These are phyloP conservation scores for Drosophila navojoa DNA, from an alignment of 1,140 invertebrate genomes.

Conservation along the genomic window DNA sequence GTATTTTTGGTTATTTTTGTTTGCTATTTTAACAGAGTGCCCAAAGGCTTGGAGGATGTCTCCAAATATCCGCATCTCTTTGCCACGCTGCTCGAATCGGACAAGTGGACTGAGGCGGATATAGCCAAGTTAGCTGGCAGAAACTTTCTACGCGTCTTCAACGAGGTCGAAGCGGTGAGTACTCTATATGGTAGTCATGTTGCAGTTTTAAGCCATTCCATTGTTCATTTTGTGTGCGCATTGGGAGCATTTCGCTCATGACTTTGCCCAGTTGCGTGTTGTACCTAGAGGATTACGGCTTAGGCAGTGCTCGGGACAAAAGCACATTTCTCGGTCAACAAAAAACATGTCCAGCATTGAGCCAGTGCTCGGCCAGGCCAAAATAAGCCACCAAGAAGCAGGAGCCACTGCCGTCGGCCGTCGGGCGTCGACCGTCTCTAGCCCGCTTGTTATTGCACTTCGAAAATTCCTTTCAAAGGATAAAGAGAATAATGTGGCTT, in stretches of 20 bases:
- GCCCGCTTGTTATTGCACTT: slow-evolving; percentile 77
- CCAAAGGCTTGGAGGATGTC: slow-evolving; percentile 92
- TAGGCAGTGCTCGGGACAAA: slow-evolving; percentile 48
- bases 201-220: slow-evolving; percentile 47
- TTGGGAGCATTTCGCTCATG: slow-evolving; percentile 40
- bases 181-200: background rate
- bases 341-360: slow-evolving; percentile 27
- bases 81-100: slow-evolving; percentile 87
- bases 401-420: slow-evolving; percentile 4
- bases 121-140: slow-evolving; percentile 90
- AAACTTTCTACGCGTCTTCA: slow-evolving; percentile 91
- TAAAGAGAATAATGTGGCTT: slow-evolving; percentile 82
- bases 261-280: slow-evolving; percentile 29
- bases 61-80: slow-evolving; percentile 92
- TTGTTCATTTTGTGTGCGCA: slow-evolving; percentile 38
- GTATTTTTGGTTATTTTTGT: background rate
- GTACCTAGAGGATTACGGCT: slow-evolving; percentile 48
- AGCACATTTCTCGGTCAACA: slow-evolving; percentile 44
- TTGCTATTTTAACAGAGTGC: slow-evolving; percentile 85
- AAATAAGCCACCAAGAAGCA: slow-evolving; percentile 19
- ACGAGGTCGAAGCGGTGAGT: slow-evolving; percentile 89
- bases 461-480: slow-evolving; percentile 79
- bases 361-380: slow-evolving; percentile 15
- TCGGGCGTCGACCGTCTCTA: slow-evolving; percentile 36
- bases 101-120: slow-evolving; percentile 89